Evolutionary conservation across 2,797 vertebrate genomes (phyloP), one percentile per base, ranked within the genome.

Genomic region (Iguana delicatissima): DNA sequence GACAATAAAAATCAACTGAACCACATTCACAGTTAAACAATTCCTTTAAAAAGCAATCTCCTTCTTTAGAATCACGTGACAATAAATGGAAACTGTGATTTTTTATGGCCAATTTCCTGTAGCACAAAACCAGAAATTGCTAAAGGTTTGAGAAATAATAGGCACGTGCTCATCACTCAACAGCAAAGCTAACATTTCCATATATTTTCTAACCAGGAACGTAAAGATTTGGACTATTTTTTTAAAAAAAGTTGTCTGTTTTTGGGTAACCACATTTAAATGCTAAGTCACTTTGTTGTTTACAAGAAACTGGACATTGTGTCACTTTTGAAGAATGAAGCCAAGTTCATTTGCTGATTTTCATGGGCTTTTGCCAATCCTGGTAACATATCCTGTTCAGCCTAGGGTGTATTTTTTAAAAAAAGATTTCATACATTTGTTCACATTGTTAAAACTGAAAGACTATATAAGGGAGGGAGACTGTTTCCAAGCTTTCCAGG

Each of bases 101-200:
- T 3, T 16, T 4, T 67, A 55, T 64, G 10, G n/a, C n/a, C 22
- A 32, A 7, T 64, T 72, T 90, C 83, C 55, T 32, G 4, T 16
- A 62, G 20, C 42, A 4, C 18, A 57, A 92, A 89, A 84, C 90
- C 90, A 91, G 89, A 77, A 57, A 0, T 50, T 42, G 10, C 7
- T 29, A 16, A 9, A 24, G 29, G 22, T 24, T 52, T 14, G 29
- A 55, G 32, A 18, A 38, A 38, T n/a, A 24, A 46, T 16, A n/a
- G 22, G 22, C 12, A 7, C n/a, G 7, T 50, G 32, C 22, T 91
- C 86, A 84, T 88, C 91, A 69, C 94, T 93, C 9, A 92, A 90
- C 91, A 81, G 91, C 55, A 95, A 94, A 95, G 94, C 93, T 96
- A 94, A 82, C 38, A 14, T 91, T 91, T 95, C 83, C 85, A 92